Conservation (phyloP, 2,113 vertebrate genomes). For the Corydoras maculifer region DNA sequence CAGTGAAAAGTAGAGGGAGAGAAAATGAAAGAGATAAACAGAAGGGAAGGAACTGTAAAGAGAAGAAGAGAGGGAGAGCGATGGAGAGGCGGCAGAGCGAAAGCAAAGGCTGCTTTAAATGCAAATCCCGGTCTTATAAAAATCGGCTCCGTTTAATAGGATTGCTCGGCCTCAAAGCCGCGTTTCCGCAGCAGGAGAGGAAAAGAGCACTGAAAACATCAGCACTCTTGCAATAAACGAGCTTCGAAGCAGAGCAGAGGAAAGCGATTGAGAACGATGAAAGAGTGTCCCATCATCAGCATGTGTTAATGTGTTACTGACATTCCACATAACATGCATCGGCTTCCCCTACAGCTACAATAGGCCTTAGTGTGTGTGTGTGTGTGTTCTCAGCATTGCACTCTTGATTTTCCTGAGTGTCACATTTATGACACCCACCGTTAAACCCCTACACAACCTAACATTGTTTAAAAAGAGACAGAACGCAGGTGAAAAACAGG, state of each 20-base stretch:
- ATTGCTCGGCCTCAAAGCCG: conserved; percentile 70
- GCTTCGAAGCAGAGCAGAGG: conserved; percentile 43
- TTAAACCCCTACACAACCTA: conserved; percentile 38
- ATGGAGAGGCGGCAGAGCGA: conserved; percentile 18
- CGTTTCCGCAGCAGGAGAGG: conserved; percentile 62
- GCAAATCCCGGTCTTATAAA: conserved; percentile 78
- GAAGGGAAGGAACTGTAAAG: conserved; percentile 16
- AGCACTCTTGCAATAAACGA: conserved; percentile 38
- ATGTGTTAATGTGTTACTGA: conserved; percentile 19
- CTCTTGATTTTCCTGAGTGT: conserved; percentile 29
- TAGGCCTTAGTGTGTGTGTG: neutral
- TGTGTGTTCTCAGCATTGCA: neutral
- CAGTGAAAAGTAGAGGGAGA: conserved; percentile 13
- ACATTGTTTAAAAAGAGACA: conserved; percentile 19
- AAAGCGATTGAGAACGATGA: conserved; percentile 49
- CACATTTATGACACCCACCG: conserved; percentile 32
- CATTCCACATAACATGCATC: conserved; percentile 13
- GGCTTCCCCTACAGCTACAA: conserved; percentile 15
- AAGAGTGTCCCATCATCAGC: conserved; percentile 40
- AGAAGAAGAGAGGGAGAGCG: conserved; percentile 22
- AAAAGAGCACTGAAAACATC: conserved; percentile 62
- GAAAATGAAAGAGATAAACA: conserved; percentile 13
- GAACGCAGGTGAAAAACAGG: neutral
- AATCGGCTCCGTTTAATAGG: conserved; percentile 76
- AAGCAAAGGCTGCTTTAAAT: conserved; percentile 67